These are phyloP conservation scores for Hyaena hyaena DNA, from an alignment of 2,113 vertebrate genomes.

Conservation along the genomic window DNA sequence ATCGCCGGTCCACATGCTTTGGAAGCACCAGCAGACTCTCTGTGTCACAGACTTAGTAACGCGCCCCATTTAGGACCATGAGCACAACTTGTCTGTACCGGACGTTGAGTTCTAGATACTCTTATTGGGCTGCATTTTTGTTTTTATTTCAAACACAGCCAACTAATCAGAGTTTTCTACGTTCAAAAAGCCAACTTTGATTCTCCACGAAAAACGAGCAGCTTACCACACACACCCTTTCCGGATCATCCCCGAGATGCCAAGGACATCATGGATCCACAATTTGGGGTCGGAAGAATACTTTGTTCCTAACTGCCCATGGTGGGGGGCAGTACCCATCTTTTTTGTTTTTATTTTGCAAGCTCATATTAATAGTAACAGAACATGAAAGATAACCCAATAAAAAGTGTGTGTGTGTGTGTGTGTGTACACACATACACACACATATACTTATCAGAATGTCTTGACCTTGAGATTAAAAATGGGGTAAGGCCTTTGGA, in stretches of 20 bases:
- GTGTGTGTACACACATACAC: no score
- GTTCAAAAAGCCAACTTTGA: constrained; percentile 40
- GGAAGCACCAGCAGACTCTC: not conserved
- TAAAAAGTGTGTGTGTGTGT: not conserved
- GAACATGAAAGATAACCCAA: constrained; percentile 74
- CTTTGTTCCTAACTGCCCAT: constrained; percentile 33
- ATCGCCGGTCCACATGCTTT: not conserved
- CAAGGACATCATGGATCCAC: not conserved
- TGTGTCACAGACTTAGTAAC: constrained; percentile 68
- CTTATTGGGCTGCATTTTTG: not conserved
- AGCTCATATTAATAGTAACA: constrained; percentile 62
- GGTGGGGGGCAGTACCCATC: not conserved
- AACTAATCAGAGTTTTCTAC: constrained; percentile 16
- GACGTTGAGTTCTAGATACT: constrained; percentile 45
- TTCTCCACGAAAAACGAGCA: not conserved
- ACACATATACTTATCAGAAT: not conserved
- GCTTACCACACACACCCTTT: constrained; percentile 37
- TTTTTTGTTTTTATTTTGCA: constrained; percentile 68
- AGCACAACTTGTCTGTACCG: constrained; percentile 14
- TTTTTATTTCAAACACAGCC: constrained; percentile 25
- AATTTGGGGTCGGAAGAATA: not conserved
- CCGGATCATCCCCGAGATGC: not conserved
- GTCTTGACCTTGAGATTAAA: constrained; percentile 63
- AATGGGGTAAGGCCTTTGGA: constrained; percentile 74
- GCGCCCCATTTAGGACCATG: constrained; percentile 69